Evolutionary conservation across 1,140 invertebrate species (phyloP).

Genomic region (Microplitis mediator): DNA sequence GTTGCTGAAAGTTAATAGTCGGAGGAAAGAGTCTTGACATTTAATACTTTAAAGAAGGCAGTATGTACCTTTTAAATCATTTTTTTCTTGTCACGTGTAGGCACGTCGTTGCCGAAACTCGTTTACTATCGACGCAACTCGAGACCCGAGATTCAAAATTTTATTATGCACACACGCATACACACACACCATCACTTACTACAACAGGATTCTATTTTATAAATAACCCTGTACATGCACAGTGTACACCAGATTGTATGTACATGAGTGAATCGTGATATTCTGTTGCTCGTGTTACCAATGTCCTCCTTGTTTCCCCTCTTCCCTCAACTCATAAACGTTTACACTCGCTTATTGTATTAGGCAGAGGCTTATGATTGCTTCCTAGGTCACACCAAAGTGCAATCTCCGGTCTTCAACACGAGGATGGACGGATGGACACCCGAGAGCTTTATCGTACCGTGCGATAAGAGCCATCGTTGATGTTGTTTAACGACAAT

Average conservation of each 20-base stretch:
- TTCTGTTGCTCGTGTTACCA: too few relatives aligned
- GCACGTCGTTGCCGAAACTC: background rate
- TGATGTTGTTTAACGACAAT: slow-evolving; percentile 5
- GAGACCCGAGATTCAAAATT: too few relatives aligned
- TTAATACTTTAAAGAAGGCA: slow-evolving; percentile 2
- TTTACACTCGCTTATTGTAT: slow-evolving; percentile 31
- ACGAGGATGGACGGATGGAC: background rate
- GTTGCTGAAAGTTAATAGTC: slow-evolving; percentile 10
- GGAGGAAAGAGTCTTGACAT: background rate
- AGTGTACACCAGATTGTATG: too few relatives aligned
- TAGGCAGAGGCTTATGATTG: slow-evolving; percentile 30
- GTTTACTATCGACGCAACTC: too few relatives aligned
- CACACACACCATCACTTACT: too few relatives aligned
- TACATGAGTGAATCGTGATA: too few relatives aligned
- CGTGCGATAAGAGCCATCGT: slow-evolving; percentile 6
- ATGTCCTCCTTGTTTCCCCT: background rate
- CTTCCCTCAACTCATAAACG: background rate
- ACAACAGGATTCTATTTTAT: too few relatives aligned
- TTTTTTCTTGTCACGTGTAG: background rate
- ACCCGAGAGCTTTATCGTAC: background rate
- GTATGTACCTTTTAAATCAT: slow-evolving; percentile 3
- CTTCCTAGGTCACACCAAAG: slow-evolving; percentile 32
- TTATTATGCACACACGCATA: too few relatives aligned
- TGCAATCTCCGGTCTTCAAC: slow-evolving; percentile 31
- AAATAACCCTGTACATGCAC: too few relatives aligned